These are phyloP conservation scores for Hemibagrus wyckioides DNA, from an alignment of 2,113 vertebrate genomes.

Conservation along the genomic window DNA sequence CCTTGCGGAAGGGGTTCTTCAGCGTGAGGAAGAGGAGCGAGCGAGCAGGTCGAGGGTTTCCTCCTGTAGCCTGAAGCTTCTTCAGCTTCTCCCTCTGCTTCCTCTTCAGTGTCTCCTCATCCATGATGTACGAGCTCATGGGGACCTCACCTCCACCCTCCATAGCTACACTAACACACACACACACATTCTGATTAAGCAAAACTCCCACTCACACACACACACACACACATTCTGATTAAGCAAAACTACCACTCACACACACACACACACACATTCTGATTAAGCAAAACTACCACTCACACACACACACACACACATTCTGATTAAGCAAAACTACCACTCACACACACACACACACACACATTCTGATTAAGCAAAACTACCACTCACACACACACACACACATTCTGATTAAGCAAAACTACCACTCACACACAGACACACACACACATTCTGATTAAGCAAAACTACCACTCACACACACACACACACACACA, in stretches of 20 bases:
- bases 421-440: too few species aligned
- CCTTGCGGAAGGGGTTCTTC: slow-evolving; percentile 80
- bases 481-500: neutral
- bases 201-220: neutral
- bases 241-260: neutral
- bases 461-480: too few species aligned
- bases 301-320: neutral
- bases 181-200: neutral
- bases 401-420: too few species aligned
- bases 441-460: neutral
- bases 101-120: slow-evolving; percentile 67
- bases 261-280: neutral
- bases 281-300: neutral
- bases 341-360: neutral
- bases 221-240: neutral
- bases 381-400: neutral
- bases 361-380: too few species aligned
- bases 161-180: slow-evolving; percentile 62
- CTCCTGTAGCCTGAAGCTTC: slow-evolving; percentile 72
- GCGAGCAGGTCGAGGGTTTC: slow-evolving; percentile 76
- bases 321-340: too few species aligned
- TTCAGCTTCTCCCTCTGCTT: slow-evolving; percentile 78
- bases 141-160: slow-evolving; percentile 67
- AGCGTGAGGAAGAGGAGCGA: slow-evolving; percentile 83
- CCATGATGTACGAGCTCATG: slow-evolving; percentile 69